Percentiles rank a stretch among this genome's conserved stretches.
phyloP scores from a whole-genome alignment of 2,797 vertebrate genomes.

The Sternotherus odoratus region DNA sequence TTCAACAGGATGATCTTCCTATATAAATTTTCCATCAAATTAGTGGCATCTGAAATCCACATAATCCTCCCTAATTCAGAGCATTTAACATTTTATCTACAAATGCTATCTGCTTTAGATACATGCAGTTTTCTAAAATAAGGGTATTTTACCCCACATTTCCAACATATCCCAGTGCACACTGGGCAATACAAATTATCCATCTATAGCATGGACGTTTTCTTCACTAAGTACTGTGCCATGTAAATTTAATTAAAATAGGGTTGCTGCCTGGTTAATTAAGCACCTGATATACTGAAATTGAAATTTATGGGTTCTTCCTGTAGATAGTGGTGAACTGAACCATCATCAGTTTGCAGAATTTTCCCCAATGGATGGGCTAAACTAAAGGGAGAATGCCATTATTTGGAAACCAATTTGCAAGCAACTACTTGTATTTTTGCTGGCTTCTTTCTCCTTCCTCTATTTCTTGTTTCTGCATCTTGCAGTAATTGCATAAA shows the following conservation, averaged over 20 bases:
- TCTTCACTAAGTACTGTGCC: neutral
- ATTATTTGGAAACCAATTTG: neutral
- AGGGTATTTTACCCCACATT: neutral
- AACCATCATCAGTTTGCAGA: neutral
- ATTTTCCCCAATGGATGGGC: neutral
- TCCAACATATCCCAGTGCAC: neutral
- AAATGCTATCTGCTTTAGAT: neutral
- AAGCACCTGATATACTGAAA: neutral
- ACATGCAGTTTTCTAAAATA: neutral
- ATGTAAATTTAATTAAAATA: neutral
- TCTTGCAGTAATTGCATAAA: neutral
- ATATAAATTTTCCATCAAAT: neutral
- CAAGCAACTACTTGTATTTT: slow-evolving; percentile 5
- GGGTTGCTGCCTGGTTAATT: neutral
- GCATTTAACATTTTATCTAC: neutral
- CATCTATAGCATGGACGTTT: accelerated
- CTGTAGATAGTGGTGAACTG: neutral
- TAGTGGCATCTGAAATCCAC: neutral
- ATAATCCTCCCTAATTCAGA: accelerated
- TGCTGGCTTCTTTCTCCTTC: neutral
- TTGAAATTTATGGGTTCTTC: neutral
- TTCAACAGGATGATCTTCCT: accelerated
- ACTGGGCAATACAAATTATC: neutral
- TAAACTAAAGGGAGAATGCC: neutral
- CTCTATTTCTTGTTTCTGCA: neutral